Base-by-base conservation (phyloP, 2,888 invertebrate species). In the Ctena decussata region DNA sequence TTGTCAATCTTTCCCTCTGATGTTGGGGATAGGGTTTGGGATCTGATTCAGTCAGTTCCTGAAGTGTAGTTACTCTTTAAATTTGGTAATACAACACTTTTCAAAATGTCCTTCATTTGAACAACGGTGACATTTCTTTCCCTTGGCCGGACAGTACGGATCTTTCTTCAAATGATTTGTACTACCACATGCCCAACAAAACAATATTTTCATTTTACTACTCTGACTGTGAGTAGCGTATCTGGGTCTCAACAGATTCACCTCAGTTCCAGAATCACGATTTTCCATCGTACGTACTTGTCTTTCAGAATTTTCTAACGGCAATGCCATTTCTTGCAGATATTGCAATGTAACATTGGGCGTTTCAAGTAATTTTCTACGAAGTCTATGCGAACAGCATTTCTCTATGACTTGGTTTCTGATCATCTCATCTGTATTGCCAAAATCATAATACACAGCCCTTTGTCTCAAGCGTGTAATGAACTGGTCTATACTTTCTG, bases 401-500 rank as follows among this genome's bases (percentile, higher is more conserved):
- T 49, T 49, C n/a, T 49, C 49, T 21, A 49, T 49, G n/a, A 49
- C 49, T n/a, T 49, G 49, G 49, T 49, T 21, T 21, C 49, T n/a
- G 15, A 49, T 49, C 49, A 49, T 49, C n/a, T 49, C 49, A 21
- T 49, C n/a, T 5, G 12, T 21, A 49, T 49, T 49, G 8, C 21
- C 49, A 49, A 49, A 49, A 11, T 21, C 49, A 49, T 21, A 49
- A 49, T 49, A 49, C 15, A 49, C 49, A 41, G 77, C 75, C 44
- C 77, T 70, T 32, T 77, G 74, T 65, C 78, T 74, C 24, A 83
- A 32, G 1, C 83, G 37, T 0, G 80, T 83, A 18, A 86, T 78
- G n/a, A 57, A 86, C n/a, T 80, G 77, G n/a, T 86, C 83, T 39
- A 86, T 41, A n/a, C 77, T 80, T 79, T 86, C 80, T 24, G 21